These are phyloP conservation scores for Andrena dorsata DNA, from an alignment of 2,888 invertebrate genomes.

Conservation along the genomic window DNA sequence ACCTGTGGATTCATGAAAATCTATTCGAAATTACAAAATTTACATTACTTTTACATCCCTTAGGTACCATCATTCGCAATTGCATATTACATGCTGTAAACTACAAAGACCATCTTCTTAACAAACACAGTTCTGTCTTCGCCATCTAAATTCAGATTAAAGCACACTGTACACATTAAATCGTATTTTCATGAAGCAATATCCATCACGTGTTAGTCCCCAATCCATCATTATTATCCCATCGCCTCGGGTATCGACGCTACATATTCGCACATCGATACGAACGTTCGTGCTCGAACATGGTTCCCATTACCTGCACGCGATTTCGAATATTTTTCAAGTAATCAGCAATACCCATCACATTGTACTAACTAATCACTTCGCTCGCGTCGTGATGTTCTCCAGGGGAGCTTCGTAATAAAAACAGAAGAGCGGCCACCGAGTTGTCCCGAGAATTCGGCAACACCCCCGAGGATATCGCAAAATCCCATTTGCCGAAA, in stretches of 20 bases:
- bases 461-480: slow-evolving; percentile 11
- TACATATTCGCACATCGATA: slow-evolving; percentile 25
- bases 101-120: background rate
- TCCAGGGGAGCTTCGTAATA: background rate
- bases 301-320: background rate
- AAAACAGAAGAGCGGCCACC: background rate
- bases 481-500: slow-evolving; percentile 30
- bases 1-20: background rate
- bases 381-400: background rate
- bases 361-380: background rate
- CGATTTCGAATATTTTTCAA: background rate
- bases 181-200: slow-evolving; percentile 40
- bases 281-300: slow-evolving; percentile 32
- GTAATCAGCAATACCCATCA: background rate
- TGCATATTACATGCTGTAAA: background rate
- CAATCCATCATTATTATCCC: slow-evolving; percentile 45
- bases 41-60: no score
- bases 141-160: slow-evolving; percentile 8
- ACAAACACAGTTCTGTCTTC: background rate
- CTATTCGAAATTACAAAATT: background rate
- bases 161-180: background rate
- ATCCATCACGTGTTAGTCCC: slow-evolving; percentile 39
- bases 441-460: background rate
- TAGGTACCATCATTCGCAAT: no score
- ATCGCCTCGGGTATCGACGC: slow-evolving; percentile 22